Evolutionary conservation across 2,797 vertebrate species (phyloP).

Genomic region (Poeciliopsis paucimaculata): DNA sequence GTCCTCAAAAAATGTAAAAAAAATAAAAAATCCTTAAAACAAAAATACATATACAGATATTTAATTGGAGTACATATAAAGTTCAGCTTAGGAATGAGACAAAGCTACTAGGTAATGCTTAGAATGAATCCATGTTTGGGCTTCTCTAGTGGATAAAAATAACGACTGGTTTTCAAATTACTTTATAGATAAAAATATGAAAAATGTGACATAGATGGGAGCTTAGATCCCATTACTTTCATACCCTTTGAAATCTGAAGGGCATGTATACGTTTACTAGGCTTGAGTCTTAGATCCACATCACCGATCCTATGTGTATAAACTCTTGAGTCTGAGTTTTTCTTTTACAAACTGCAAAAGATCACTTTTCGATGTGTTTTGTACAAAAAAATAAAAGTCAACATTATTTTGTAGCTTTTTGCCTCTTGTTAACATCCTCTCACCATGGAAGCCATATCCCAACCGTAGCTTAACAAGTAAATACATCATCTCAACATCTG

Average conservation of each 20-base stretch:
- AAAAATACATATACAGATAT: not conserved
- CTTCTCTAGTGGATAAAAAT: too few species aligned
- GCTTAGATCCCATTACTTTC: too few species aligned
- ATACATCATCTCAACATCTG: conserved; percentile 23
- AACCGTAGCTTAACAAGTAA: conserved; percentile 14
- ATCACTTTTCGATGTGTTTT: not conserved
- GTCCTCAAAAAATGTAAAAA: not conserved
- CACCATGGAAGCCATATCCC: not conserved
- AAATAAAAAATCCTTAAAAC: not conserved
- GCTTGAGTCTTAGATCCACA: not conserved
- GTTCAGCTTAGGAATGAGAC: not conserved
- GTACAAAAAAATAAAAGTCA: not conserved
- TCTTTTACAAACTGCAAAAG: not conserved
- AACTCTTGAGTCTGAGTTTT: conserved; percentile 5
- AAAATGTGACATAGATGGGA: not conserved
- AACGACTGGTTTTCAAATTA: too few species aligned
- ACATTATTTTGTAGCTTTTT: not conserved
- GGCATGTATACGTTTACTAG: not conserved
- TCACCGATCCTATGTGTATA: not conserved
- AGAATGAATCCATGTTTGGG: too few species aligned
- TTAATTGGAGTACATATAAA: not conserved
- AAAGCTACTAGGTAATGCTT: not conserved
- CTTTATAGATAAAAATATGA: not conserved
- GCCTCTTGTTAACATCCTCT: not conserved
- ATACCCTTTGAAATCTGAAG: not conserved